phyloP scores from a whole-genome alignment of 2,888 invertebrate genomes.

The Loripinus fragilis region DNA sequence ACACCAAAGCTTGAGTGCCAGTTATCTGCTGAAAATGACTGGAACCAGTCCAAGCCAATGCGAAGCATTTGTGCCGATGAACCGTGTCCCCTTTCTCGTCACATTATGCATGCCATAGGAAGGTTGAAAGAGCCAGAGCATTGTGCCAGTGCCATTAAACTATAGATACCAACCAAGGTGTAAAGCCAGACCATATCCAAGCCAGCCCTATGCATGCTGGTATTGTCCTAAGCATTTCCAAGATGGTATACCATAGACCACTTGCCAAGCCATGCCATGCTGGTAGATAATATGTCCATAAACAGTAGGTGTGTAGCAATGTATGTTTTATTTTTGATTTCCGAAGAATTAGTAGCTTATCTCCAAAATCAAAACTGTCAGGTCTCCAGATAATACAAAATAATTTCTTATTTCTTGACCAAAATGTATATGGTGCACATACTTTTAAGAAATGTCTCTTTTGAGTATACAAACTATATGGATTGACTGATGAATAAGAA shows the following conservation, averaged over 20 bases:
- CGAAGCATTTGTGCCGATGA: constrained; percentile 1
- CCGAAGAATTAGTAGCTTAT: too few relatives aligned
- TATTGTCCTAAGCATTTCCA: constrained; percentile 3
- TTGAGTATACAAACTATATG: too few relatives aligned
- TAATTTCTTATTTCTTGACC: too few relatives aligned
- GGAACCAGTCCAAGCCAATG: neutral
- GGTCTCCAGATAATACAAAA: too few relatives aligned
- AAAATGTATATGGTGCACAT: too few relatives aligned
- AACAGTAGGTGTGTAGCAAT: constrained; percentile 15
- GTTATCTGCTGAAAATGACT: neutral
- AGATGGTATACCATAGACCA: constrained; percentile 14
- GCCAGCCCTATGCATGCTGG: neutral
- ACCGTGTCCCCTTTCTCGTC: neutral
- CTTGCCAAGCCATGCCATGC: constrained; percentile 1
- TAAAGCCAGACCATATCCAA: neutral
- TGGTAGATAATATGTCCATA: constrained; percentile 2
- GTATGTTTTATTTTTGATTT: neutral
- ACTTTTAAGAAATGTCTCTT: too few relatives aligned
- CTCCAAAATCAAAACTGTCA: too few relatives aligned
- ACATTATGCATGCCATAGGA: constrained; percentile 12
- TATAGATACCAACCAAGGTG: neutral
- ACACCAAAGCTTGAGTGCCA: constrained; percentile 1
- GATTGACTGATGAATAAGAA: too few relatives aligned
- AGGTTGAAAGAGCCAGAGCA: neutral
- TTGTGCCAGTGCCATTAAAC: constrained; percentile 11